Evolutionary conservation across 1,140 invertebrate species (phyloP).

Genomic region (Drosophila ficusphila): DNA sequence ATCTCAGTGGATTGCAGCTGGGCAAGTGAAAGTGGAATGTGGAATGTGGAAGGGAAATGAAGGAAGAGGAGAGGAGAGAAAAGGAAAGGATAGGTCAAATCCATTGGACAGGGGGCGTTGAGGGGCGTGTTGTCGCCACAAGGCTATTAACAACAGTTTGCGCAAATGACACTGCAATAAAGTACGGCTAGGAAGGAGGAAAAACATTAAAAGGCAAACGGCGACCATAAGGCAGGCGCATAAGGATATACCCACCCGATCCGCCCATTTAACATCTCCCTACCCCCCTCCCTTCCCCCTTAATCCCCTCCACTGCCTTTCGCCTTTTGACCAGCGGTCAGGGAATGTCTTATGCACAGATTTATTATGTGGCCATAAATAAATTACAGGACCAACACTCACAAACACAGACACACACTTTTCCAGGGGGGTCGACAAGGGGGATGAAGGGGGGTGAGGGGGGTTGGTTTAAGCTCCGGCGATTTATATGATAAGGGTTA

Average conservation of each 20-base stretch:
- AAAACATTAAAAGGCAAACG: constrained; percentile 68
- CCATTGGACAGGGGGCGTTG: constrained; percentile 9
- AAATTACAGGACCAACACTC: constrained; percentile 73
- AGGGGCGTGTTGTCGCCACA: constrained; percentile 49
- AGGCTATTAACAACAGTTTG: constrained; percentile 80
- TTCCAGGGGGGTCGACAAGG: constrained; percentile 3
- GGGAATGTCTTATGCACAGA: constrained; percentile 77
- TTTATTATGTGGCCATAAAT: constrained; percentile 82
- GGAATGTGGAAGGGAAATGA: too few species aligned
- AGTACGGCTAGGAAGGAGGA: constrained; percentile 39
- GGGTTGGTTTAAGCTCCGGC: constrained; percentile 10
- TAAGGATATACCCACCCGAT: constrained; percentile 12
- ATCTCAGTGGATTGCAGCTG: not conserved
- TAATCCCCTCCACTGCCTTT: too few species aligned
- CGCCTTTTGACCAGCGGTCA: constrained; percentile 24
- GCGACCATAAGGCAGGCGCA: constrained; percentile 22
- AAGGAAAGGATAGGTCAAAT: constrained; percentile 2
- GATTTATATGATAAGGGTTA: constrained; percentile 76
- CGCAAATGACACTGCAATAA: constrained; percentile 78
- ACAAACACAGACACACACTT: constrained; percentile 1
- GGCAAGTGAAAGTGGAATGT: not conserved
- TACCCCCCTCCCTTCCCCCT: too few species aligned
- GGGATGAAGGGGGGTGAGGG: constrained; percentile 2
- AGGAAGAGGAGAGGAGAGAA: too few species aligned
- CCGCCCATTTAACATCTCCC: not conserved